Base-by-base conservation (phyloP, 2,113 vertebrate species). In the Willisornis vidua region DNA sequence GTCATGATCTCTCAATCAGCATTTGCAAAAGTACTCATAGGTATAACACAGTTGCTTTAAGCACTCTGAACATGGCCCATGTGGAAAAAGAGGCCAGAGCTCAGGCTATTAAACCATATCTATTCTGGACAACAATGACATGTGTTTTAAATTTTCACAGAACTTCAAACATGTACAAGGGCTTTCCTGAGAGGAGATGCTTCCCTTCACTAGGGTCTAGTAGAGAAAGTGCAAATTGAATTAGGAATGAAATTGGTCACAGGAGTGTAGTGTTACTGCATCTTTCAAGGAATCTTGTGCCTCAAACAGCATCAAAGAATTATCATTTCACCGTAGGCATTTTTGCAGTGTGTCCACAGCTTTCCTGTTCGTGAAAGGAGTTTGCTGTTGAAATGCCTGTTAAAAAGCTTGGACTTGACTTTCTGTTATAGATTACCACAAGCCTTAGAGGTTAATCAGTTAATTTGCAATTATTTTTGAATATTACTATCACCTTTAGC, bases 211-310 rank as follows among this genome's bases (percentile, higher is more conserved):
- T 77, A 41, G 65, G 65, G 75, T 88, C 79, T 83, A 78, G 76
- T 31, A 71, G 35, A 90, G 82, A 90, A 96, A 67, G 94, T 93
- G 92, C 67, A 96, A 96, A 94, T 96, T 92, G 77, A 74, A 94
- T 94, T 88, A 93, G 79, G 59, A 90, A 35, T 74, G 39, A 83
- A 96, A 94, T 75, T 90, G 63, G 72, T 87, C 43, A 7, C 93
- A 96, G 68, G 75, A 63, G 83, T 90, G 65, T 35, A 52, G 43
- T 5, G 20, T 88, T 95, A 83, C 75, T 92, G 61, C 75, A 35
- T 95, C 65, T 92, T 86, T 41, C 79, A 85, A 91, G 51, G 55
- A 88, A 90, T 79, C 85, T 55, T 51, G 37, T 52, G 45, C 86
- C 85, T 91, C 68, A 55, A 71, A 76, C 29, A n/a, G 54, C 68